These are phyloP conservation scores for Diplogasteroides magnus DNA, from an alignment of 1,140 invertebrate species.

Conservation along the genomic window DNA sequence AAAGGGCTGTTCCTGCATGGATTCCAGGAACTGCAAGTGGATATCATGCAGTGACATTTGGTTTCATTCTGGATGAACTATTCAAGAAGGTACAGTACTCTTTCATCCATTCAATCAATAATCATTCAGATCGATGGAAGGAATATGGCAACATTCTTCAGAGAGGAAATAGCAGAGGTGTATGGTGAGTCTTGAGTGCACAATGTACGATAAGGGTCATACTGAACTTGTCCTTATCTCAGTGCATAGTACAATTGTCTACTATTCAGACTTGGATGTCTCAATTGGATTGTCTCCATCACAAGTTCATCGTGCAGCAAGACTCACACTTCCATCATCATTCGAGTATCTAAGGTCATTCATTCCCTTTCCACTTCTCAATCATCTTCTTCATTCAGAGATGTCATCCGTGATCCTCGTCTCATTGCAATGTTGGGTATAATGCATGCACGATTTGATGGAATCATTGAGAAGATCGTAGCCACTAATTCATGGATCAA, in stretches of 20 bases:
- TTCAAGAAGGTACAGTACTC: conserved; percentile 43
- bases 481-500: conserved; percentile 27
- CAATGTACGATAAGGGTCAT: too few relatives aligned
- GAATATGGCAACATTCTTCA: conserved; percentile 53
- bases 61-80: conserved; percentile 56
- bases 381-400: conserved; percentile 6
- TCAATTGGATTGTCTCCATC: conserved; percentile 19
- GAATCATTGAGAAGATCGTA: conserved; percentile 18
- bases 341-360: conserved; percentile 14
- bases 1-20: conserved; percentile 42
- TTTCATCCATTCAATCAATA: not conserved
- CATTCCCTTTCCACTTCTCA: not conserved
- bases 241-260: too few relatives aligned
- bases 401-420: conserved; percentile 27
- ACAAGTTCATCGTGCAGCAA: conserved; percentile 18
- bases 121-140: conserved; percentile 37
- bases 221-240: too few relatives aligned
- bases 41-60: conserved; percentile 56
- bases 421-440: conserved; percentile 30
- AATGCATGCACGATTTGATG: conserved; percentile 19
- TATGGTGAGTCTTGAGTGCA: conserved; percentile 40
- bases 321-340: conserved; percentile 25
- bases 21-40: conserved; percentile 50
- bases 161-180: conserved; percentile 56
- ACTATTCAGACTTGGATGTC: conserved; percentile 23